Percentiles rank a stretch among this genome's conserved stretches.
Evolutionary conservation across 1,140 invertebrate species (phyloP).

Genomic region (Andricus grossulariae): DNA sequence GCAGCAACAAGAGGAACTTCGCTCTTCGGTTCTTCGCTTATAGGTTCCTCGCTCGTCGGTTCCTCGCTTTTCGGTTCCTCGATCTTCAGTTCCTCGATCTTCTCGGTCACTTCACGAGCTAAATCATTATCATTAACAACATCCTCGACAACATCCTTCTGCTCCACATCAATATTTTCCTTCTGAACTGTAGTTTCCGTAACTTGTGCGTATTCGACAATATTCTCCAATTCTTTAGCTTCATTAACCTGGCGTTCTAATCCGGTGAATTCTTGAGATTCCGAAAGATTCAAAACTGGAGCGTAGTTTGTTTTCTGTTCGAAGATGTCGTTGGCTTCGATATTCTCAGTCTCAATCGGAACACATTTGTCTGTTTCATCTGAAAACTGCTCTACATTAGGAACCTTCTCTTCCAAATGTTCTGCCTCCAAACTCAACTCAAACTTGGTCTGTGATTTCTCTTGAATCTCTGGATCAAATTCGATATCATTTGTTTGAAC

Average conservation of each 20-base stretch:
- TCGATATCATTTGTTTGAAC: neutral
- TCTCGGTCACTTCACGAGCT: neutral
- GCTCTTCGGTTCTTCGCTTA: neutral
- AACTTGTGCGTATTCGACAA: slow-evolving; percentile 27
- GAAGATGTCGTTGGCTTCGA: neutral
- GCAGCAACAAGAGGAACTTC: slow-evolving; percentile 5
- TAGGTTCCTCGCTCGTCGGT: neutral
- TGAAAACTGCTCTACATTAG: neutral
- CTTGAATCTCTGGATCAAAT: slow-evolving; percentile 7
- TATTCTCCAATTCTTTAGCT: slow-evolving; percentile 4
- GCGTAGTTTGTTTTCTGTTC: slow-evolving; percentile 3
- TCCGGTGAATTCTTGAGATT: slow-evolving; percentile 66
- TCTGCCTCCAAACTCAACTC: neutral
- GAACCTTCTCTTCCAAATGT: slow-evolving; percentile 23
- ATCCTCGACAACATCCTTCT: slow-evolving; percentile 47
- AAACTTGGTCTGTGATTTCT: slow-evolving; percentile 13
- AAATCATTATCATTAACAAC: slow-evolving; percentile 29
- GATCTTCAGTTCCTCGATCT: neutral
- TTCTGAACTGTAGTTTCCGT: slow-evolving; percentile 47
- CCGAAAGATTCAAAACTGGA: slow-evolving; percentile 54
- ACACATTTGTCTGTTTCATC: slow-evolving; percentile 1
- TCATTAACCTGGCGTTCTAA: slow-evolving; percentile 56
- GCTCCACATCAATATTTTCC: slow-evolving; percentile 44
- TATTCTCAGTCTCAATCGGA: slow-evolving; percentile 41
- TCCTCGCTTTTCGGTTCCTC: slow-evolving; percentile 1